Evolutionary conservation across 2,888 invertebrate species (phyloP).

Genomic region (Nomada ruficornis): DNA sequence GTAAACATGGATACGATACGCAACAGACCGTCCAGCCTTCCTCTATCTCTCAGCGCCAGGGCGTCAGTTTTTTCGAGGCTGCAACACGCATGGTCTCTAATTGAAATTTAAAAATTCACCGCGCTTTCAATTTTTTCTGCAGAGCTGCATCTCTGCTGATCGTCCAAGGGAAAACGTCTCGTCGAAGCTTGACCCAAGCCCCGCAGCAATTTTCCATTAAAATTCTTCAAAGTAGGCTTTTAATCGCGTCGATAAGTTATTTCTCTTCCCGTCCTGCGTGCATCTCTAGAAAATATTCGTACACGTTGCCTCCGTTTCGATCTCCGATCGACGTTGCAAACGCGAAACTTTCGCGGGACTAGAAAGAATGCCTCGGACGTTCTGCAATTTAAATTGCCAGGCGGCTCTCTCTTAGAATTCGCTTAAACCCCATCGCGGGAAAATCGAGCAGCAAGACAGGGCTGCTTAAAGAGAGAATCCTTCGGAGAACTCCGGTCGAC

Average conservation of each 20-base stretch:
- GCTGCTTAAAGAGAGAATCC: neutral
- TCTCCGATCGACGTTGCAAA: neutral
- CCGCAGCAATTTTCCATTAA: constrained; percentile 13
- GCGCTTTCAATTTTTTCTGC: neutral
- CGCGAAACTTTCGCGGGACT: neutral
- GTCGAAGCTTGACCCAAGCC: neutral
- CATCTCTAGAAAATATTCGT: neutral
- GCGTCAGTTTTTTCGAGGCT: too few species aligned
- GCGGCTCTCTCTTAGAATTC: neutral
- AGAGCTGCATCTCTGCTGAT: neutral
- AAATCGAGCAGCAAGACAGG: too few species aligned
- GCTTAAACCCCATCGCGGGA: too few species aligned
- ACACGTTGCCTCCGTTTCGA: neutral
- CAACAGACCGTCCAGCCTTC: too few species aligned
- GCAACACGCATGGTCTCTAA: constrained; percentile 12
- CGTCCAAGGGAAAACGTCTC: neutral
- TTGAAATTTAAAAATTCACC: constrained; percentile 57
- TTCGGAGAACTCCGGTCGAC: neutral
- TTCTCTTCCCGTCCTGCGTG: too few species aligned
- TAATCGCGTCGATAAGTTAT: too few species aligned
- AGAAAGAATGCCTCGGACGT: too few species aligned
- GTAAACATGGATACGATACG: too few species aligned
- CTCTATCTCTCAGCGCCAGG: too few species aligned
- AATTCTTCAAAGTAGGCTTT: constrained; percentile 26
- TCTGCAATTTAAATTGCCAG: neutral